Evolutionary conservation across 1,140 invertebrate genomes (phyloP).

Genomic region (Drosophila lini): DNA sequence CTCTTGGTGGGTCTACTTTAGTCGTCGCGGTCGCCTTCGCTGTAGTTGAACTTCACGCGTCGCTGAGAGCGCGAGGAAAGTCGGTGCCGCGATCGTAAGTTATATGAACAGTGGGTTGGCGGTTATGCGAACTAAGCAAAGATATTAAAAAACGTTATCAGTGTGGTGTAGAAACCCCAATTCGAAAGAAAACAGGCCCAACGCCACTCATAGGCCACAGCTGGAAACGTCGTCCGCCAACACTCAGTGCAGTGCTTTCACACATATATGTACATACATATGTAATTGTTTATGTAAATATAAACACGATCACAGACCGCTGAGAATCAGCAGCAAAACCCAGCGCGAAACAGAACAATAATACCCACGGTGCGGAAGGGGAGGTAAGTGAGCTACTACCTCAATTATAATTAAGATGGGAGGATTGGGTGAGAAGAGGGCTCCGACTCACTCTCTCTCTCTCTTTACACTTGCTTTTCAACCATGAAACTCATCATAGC

Average conservation of each 20-base stretch:
- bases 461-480: slow-evolving; percentile 1
- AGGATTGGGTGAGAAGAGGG: not conserved
- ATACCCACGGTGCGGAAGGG: not conserved
- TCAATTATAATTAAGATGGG: not conserved
- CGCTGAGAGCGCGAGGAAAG: slow-evolving; percentile 9
- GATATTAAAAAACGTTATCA: slow-evolving; percentile 7
- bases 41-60: slow-evolving; percentile 38
- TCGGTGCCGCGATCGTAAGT: slow-evolving; percentile 20
- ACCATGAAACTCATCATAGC: not conserved
- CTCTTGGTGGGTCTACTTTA: not conserved
- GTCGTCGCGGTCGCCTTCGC: not conserved
- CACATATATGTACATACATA: not conserved
- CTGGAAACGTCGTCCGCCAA: not conserved
- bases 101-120: not conserved
- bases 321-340: not conserved
- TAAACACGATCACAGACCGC: not conserved
- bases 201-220: not conserved
- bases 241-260: not conserved
- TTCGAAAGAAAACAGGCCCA: not conserved
- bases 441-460: not conserved
- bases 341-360: not conserved
- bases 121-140: not conserved
- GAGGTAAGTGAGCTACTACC: not conserved
- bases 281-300: not conserved
- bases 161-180: not conserved